Percentiles rank a stretch among this genome's conserved stretches.
Conservation (phyloP, 2,113 vertebrate genomes). For the Mesitornis unicolor region DNA sequence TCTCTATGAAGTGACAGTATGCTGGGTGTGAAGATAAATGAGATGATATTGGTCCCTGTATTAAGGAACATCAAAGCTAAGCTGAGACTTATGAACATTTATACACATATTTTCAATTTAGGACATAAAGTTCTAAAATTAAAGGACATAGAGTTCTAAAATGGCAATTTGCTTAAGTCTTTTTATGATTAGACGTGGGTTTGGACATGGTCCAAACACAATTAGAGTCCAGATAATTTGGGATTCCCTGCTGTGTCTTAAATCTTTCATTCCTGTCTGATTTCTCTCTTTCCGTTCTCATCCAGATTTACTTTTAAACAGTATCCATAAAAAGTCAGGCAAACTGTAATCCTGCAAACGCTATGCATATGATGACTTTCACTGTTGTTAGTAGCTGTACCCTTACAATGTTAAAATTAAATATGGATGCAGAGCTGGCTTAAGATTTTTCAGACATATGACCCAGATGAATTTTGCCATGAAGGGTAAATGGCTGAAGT, state of each 20-base stretch:
- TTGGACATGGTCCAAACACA: not conserved
- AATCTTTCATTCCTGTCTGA: not conserved
- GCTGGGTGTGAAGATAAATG: not conserved
- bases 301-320: not conserved
- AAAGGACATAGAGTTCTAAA: not conserved
- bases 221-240: not conserved
- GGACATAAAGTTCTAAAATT: not conserved
- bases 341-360: not conserved
- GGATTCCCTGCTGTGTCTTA: not conserved
- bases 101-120: not conserved
- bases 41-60: not conserved
- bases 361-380: not conserved
- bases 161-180: not conserved
- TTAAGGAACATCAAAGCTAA: not conserved
- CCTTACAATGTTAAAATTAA: not conserved
- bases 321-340: not conserved
- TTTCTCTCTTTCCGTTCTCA: not conserved
- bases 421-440: not conserved
- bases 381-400: not conserved
- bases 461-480: not conserved
- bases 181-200: not conserved
- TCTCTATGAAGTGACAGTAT: not conserved
- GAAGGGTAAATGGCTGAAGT: not conserved
- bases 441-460: not conserved
- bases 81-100: not conserved